These are phyloP conservation scores for Odiellus spinosus DNA, from an alignment of 2,888 invertebrate genomes.

Conservation along the genomic window DNA sequence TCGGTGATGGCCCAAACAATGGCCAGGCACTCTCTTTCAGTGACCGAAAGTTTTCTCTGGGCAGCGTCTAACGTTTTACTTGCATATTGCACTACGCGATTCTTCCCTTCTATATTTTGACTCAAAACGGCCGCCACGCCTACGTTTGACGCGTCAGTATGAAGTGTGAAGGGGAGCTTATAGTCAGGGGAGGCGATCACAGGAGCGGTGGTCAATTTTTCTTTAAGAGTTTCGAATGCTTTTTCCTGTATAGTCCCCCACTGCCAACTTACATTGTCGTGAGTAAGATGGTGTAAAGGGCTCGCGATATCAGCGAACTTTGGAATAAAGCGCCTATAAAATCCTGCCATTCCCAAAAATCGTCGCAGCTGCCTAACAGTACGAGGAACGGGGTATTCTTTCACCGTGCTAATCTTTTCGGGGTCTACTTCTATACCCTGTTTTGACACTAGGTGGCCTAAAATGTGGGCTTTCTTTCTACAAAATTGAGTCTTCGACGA, in stretches of 20 bases:
- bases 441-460: slow-evolving; percentile 9
- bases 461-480: slow-evolving; percentile 5
- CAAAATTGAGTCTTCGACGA: slow-evolving; percentile 17
- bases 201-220: slow-evolving; percentile 9
- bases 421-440: slow-evolving; percentile 6
- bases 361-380: slow-evolving; percentile 10
- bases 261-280: slow-evolving; percentile 4
- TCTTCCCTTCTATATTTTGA: slow-evolving; percentile 16
- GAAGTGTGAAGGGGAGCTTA: slow-evolving; percentile 16
- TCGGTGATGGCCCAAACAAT: slow-evolving; percentile 27
- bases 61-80: slow-evolving; percentile 4
- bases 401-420: slow-evolving; percentile 1
- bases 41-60: slow-evolving; percentile 27
- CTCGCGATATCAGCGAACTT: slow-evolving; percentile 7
- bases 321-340: slow-evolving; percentile 5
- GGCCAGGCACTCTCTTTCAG: slow-evolving; percentile 30
- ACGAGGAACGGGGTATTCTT: slow-evolving; percentile 9
- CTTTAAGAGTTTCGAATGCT: slow-evolving; percentile 8
- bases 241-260: slow-evolving; percentile 3
- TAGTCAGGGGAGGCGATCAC: slow-evolving; percentile 17
- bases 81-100: slow-evolving; percentile 19
- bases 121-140: slow-evolving; percentile 23
- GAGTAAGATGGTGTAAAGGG: slow-evolving; percentile 5
- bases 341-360: slow-evolving; percentile 1
- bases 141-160: slow-evolving; percentile 20